These are phyloP conservation scores for Pedionomus torquatus DNA, from an alignment of 2,113 vertebrate genomes.

Conservation along the genomic window DNA sequence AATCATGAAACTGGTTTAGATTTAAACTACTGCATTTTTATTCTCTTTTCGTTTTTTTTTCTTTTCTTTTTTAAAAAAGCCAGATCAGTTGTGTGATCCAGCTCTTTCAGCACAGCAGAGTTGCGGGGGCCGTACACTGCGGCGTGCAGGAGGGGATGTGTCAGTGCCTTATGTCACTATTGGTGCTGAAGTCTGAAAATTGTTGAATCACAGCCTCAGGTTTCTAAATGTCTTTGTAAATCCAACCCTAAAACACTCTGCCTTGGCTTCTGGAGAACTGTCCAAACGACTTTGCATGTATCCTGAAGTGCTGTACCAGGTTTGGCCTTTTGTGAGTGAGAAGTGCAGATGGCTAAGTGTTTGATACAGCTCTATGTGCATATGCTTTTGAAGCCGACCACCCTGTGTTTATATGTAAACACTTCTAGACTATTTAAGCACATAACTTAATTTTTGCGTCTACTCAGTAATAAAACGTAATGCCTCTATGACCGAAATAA, in stretches of 20 bases:
- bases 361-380: constrained; percentile 51
- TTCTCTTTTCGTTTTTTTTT: not conserved
- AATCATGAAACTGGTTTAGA: not conserved
- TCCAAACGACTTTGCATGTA: not conserved
- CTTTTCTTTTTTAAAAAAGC: not conserved
- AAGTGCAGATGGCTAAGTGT: constrained; percentile 64
- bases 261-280: constrained; percentile 33
- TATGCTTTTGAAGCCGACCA: constrained; percentile 63
- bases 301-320: constrained; percentile 18
- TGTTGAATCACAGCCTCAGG: constrained; percentile 49
- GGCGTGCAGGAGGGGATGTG: constrained; percentile 34
- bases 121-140: constrained; percentile 27
- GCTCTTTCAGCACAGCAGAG: constrained; percentile 2
- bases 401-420: constrained; percentile 68
- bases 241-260: constrained; percentile 43
- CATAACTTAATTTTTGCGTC: constrained; percentile 53
- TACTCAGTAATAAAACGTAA: not conserved
- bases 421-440: constrained; percentile 55
- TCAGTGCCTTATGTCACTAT: constrained; percentile 55
- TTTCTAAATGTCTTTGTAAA: constrained; percentile 39
- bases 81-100: constrained; percentile 7
- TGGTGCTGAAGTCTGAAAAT: constrained; percentile 30
- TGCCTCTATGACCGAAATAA: not conserved
- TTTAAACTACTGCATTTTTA: not conserved
- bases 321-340: constrained; percentile 59